Percentiles rank a stretch among this genome's conserved stretches.
Conservation (phyloP, 2,113 vertebrate genomes). For the Chaetodon trifascialis region DNA sequence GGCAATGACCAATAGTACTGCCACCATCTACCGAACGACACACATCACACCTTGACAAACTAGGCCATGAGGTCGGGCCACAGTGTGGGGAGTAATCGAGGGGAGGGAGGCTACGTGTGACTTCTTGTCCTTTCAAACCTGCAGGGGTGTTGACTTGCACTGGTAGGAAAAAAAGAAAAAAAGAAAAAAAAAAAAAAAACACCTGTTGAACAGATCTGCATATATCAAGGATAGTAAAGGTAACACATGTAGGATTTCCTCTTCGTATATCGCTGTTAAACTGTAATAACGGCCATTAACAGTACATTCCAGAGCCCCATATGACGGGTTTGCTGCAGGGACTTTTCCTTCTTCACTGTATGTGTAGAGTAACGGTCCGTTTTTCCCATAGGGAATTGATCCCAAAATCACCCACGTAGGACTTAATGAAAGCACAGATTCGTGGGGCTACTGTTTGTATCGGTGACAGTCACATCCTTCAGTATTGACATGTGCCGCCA, state of each 20-base stretch:
- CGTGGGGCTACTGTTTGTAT: constrained; percentile 60
- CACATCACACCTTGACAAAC: constrained; percentile 87
- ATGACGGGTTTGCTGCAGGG: constrained; percentile 57
- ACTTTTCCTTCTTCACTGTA: constrained; percentile 43
- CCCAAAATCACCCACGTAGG: constrained; percentile 50
- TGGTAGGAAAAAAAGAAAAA: constrained; percentile 88
- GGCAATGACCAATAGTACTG: constrained; percentile 49
- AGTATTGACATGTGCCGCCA: constrained; percentile 50
- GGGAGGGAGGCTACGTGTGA: constrained; percentile 65
- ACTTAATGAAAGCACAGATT: constrained; percentile 44
- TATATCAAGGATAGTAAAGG: constrained; percentile 95
- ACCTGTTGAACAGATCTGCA: constrained; percentile 99
- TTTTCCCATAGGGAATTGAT: constrained; percentile 75
- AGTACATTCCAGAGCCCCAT: constrained; percentile 78
- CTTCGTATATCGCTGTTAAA: constrained; percentile 35
- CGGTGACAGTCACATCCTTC: constrained; percentile 50
- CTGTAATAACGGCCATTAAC: constrained; percentile 49
- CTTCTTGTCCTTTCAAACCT: constrained; percentile 98
- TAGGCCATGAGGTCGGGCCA: constrained; percentile 90
- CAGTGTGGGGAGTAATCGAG: constrained; percentile 67
- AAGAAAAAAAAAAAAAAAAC: constrained; percentile 85
- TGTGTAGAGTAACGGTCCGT: constrained; percentile 17
- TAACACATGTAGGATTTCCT: constrained; percentile 78
- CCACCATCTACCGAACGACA: constrained; percentile 75
- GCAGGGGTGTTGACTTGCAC: constrained; percentile 98